A percentile compares a stretch with the other conserved stretches of the same genome.
These are phyloP conservation scores for Falco berigora DNA, from an alignment of 2,797 vertebrate genomes.

Conservation along the genomic window DNA sequence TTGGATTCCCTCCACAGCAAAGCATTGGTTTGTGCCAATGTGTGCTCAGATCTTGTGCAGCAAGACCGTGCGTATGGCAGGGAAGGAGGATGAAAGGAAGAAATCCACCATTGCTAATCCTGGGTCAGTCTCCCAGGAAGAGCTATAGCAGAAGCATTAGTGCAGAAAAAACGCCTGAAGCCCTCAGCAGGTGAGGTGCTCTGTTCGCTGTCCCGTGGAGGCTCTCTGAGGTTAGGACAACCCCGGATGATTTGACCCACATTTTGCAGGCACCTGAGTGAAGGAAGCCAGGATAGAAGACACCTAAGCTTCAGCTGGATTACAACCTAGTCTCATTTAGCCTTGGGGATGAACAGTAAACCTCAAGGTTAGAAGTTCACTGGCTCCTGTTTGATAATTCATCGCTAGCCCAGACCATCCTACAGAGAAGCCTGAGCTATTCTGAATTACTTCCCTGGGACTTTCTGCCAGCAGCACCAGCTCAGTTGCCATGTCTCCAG, in stretches of 20 bases:
- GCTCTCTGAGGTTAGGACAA: neutral
- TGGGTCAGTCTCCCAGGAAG: neutral
- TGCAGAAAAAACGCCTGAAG: neutral
- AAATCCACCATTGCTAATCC: neutral
- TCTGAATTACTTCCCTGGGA: neutral
- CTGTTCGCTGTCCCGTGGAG: neutral
- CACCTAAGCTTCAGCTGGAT: neutral
- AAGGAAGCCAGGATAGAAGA: neutral
- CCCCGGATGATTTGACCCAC: neutral
- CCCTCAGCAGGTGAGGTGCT: rapidly evolving
- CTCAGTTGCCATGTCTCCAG: neutral
- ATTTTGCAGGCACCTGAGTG: neutral
- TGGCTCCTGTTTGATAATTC: neutral
- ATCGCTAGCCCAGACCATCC: neutral
- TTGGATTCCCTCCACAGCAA: neutral
- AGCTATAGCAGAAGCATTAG: neutral
- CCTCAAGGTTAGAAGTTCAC: neutral
- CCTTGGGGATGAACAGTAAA: neutral
- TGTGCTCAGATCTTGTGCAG: neutral
- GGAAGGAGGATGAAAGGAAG: neutral
- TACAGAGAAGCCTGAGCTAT: neutral
- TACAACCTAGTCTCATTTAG: neutral
- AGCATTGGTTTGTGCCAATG: neutral
- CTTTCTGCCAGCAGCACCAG: neutral
- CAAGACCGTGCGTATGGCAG: neutral